A percentile compares a stretch with the other conserved stretches of the same genome.
Evolutionary conservation across 2,888 invertebrate species (phyloP).

Genomic region (Callyntrura guangdongensis): DNA sequence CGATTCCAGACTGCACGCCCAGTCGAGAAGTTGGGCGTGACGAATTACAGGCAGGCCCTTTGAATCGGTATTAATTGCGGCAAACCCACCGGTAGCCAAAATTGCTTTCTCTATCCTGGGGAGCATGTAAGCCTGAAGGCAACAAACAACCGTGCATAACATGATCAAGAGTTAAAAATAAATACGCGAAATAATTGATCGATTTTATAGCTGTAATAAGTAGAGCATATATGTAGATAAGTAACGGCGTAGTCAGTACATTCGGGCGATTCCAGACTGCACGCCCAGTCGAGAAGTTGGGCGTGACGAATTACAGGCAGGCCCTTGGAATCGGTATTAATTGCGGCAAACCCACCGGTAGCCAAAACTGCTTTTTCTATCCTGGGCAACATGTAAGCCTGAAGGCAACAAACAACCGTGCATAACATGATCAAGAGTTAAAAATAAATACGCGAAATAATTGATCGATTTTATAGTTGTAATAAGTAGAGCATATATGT

Average conservation of each 20-base stretch:
- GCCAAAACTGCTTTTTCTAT: conserved; percentile 63
- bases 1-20: conserved; percentile 68
- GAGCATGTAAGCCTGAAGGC: conserved; percentile 67
- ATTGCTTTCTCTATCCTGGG: conserved; percentile 66
- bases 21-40: conserved; percentile 70
- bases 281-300: conserved; percentile 74
- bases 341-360: conserved; percentile 59
- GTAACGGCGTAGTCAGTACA: conserved; percentile 66
- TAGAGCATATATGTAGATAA: too few species aligned
- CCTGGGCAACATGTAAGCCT: conserved; percentile 21
- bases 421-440: too few species aligned
- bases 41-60: conserved; percentile 70
- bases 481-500: too few species aligned
- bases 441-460: too few species aligned
- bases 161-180: too few species aligned
- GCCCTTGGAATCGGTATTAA: conserved; percentile 52
- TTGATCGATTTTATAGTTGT: too few species aligned
- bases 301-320: conserved; percentile 67
- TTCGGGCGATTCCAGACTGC: conserved; percentile 38
- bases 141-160: too few species aligned
- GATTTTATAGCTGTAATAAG: too few species aligned
- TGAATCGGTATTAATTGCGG: conserved; percentile 15
- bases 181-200: too few species aligned
- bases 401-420: conserved; percentile 34
- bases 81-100: conserved; percentile 63